Base-by-base conservation (phyloP, 2,113 vertebrate genomes). In the Carassius carassius region DNA sequence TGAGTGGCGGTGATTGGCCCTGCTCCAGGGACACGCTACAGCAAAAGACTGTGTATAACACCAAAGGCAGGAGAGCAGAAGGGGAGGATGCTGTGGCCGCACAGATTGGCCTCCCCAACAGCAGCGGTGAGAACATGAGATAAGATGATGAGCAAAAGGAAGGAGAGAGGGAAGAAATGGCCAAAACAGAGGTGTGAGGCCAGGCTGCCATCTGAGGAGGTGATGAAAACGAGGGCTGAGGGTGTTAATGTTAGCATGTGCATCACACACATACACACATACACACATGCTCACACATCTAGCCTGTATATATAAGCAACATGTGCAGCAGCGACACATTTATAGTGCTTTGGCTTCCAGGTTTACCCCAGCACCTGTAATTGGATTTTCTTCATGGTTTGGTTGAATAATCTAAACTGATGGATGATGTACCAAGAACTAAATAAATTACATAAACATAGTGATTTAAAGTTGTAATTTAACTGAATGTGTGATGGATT, bases 1-100 rank as follows among this genome's bases (percentile, higher is more conserved):
- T 86, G 89, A 93, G 92, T 91, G 91, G 89, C 83, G 88, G 85
- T 86, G 83, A 90, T 90, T 90, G 92, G 92, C 90, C 54, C 85
- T 84, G 86, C 92, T 92, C 93, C 90, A 90, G 91, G 90, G 92
- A 92, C 91, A 81, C 84, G 81, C 89, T 88, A 84, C 70, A 74
- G 84, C 87, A 90, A 88, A 89, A 92, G 69, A 88, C 88, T 67
- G 86, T 85, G 69, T 83, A 86, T 84, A 77, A 85, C 86, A 90
- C 81, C 84, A 67, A 87, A 88, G 89, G 87, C 80, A 82, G 77
- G 76, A 47, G 65, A 80, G 82, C 75, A 88, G 87, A 89, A 88
- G 73, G 75, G 62, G 63, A 67, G 47, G 85, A 56, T 83, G 13
- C 83, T 17, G 32, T 83, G 78, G 82, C 85, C 86, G 84, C 81